phyloP scores from a whole-genome alignment of 2,797 vertebrate species.

The Hydrolagus colliei region DNA sequence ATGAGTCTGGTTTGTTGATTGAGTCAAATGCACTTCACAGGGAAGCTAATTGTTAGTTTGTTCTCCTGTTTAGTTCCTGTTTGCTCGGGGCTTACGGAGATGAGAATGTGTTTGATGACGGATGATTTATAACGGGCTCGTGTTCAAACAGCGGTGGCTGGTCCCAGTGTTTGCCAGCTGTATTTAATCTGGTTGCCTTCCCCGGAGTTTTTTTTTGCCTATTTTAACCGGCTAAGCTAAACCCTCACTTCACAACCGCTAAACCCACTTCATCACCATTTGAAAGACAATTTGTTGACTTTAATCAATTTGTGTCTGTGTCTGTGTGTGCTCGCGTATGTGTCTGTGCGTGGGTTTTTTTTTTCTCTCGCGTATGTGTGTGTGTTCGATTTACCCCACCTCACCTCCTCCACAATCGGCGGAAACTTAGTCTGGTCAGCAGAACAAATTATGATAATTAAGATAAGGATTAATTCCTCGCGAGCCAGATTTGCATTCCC shows the following conservation, averaged over 20 bases:
- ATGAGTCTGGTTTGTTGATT: conserved; percentile 6
- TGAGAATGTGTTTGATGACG: conserved; percentile 16
- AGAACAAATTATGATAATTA: conserved; percentile 22
- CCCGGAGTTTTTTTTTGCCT: conserved; percentile 29
- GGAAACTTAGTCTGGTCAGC: not conserved
- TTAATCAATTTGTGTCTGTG: conserved; percentile 29
- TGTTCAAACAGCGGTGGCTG: conserved; percentile 17
- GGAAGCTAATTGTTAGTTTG: conserved; percentile 30
- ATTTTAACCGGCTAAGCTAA: conserved; percentile 29
- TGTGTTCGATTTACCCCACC: conserved; percentile 7
- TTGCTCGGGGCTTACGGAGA: conserved; percentile 15
- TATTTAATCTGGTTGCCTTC: conserved; percentile 18
- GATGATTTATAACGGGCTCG: conserved; percentile 2
- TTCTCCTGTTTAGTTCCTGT: conserved; percentile 21
- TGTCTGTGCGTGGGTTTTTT: too few relatives aligned
- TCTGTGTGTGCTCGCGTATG: not conserved
- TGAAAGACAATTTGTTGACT: conserved; percentile 37
- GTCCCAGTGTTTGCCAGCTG: conserved; percentile 8
- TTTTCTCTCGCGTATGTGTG: too few relatives aligned
- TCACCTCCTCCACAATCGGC: not conserved
- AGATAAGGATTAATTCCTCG: conserved; percentile 7
- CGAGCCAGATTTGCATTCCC: not conserved
- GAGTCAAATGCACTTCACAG: conserved; percentile 25
- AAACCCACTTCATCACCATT: conserved; percentile 36
- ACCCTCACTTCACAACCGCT: conserved; percentile 21